Evolutionary conservation across 2,113 vertebrate genomes (phyloP), one percentile per base, ranked within the genome.

Genomic region (Apaloderma vittatum): DNA sequence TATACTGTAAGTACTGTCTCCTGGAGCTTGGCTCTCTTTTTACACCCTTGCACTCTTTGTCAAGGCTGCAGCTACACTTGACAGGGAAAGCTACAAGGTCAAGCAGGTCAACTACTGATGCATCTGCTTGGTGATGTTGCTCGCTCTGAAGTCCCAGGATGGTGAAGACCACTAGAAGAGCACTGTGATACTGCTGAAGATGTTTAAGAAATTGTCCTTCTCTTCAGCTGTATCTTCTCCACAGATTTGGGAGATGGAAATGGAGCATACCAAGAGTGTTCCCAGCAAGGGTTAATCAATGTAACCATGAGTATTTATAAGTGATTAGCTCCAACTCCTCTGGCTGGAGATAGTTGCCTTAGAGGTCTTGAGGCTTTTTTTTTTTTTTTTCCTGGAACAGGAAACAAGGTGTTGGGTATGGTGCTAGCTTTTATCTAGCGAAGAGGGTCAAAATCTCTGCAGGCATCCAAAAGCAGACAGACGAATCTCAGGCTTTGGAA

Each of bases 281-380:
- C 15, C 43, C 43, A 72, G 57, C 58, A 67, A 32, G 37, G 24
- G 49, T 79, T 43, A 59, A 49, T 46, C 32, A 22, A 4, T 0
- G 0, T 18, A 23, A 27, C 29, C 15, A 23, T 1, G 0, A 34
- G 32, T 6, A 2, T 74, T 86, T 83, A 5, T 27, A 19, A 12
- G 13, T 29, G 70, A 15, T 74, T 11, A 7, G 16, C 59, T 73
- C 58, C 34, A 21, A 40, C 15, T 86, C 34, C n/a, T 78, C 48
- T 37, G 83, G 12, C 34, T 51, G 30, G 12, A 17, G 36, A 32
- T 22, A 14, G 32, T 63, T 63, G 49, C 18, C 49, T 62, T 74
- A 34, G 34, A 67, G 34, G 26, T 62, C 40, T 79, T 29, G 40
- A 62, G 32, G 48, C 6, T 49, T 34, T 46, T 65, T 74, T 59